Evolutionary conservation across 2,888 invertebrate genomes (phyloP).

Genomic region (Diploptera punctata): DNA sequence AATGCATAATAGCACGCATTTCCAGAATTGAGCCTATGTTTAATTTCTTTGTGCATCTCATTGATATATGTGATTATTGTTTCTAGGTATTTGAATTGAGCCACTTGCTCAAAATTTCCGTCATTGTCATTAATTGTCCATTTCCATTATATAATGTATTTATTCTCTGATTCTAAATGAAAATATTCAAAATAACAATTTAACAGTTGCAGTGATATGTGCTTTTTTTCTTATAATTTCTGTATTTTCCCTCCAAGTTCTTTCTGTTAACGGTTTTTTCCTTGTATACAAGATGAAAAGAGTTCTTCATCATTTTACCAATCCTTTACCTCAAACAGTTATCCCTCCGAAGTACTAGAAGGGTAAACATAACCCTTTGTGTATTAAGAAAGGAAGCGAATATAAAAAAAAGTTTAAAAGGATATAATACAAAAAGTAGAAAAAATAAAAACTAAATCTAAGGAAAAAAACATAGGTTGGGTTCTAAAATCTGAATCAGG

Average conservation of each 20-base stretch:
- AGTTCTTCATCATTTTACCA: conserved; percentile 10
- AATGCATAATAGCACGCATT: no score
- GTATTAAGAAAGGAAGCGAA: conserved; percentile 26
- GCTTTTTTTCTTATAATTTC: conserved; percentile 7
- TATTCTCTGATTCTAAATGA: no score
- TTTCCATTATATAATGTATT: no score
- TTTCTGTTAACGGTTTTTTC: conserved; percentile 24
- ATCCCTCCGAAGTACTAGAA: conserved; percentile 13
- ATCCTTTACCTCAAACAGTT: conserved; percentile 27
- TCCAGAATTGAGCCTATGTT: no score
- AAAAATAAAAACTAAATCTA: conserved; percentile 24
- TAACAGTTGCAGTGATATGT: no score
- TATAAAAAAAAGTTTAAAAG: conserved; percentile 26
- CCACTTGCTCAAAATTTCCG: no score
- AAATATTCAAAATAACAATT: no score
- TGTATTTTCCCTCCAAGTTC: neutral
- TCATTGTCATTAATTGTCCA: no score
- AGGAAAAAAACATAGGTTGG: conserved; percentile 7
- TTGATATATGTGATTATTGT: no score
- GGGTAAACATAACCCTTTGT: conserved; percentile 41
- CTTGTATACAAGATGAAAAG: conserved; percentile 8
- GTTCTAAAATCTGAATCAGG: conserved; percentile 32
- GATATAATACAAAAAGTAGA: conserved; percentile 29
- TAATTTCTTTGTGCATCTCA: no score
- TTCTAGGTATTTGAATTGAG: no score